Conservation (phyloP, 2,113 vertebrate genomes). For the Oryzias melastigma region DNA sequence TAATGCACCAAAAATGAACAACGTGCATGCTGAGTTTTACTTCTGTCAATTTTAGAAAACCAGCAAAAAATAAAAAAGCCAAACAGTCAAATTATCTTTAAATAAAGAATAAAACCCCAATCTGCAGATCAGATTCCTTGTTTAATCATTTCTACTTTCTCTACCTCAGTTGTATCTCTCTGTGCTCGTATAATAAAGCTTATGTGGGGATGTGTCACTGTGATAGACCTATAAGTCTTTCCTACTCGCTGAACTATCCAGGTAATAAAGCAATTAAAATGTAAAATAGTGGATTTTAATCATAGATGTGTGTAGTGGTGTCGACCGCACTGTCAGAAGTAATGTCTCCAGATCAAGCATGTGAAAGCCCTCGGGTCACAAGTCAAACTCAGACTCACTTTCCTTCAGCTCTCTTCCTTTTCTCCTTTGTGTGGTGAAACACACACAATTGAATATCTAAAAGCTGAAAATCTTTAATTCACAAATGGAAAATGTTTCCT, state of each 20-base stretch:
- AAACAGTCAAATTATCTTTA: no score
- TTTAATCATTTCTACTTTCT: slow-evolving; percentile 16
- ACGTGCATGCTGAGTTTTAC: no score
- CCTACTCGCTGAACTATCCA: slow-evolving; percentile 49
- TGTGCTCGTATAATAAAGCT: slow-evolving; percentile 23
- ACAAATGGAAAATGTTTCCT: slow-evolving; percentile 51
- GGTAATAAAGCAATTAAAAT: slow-evolving; percentile 69
- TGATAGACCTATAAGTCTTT: slow-evolving; percentile 38
- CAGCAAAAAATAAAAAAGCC: no score
- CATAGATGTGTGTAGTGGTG: slow-evolving; percentile 50
- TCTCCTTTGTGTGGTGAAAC: slow-evolving; percentile 38
- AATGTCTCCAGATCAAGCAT: slow-evolving; percentile 61
- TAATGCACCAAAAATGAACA: no score
- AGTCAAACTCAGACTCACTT: slow-evolving; percentile 51
- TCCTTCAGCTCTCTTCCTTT: slow-evolving; percentile 2
- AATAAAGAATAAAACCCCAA: no score
- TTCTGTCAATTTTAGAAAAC: no score
- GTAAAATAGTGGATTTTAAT: slow-evolving; percentile 70
- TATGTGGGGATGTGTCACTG: slow-evolving; percentile 29
- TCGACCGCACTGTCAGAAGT: slow-evolving; percentile 49
- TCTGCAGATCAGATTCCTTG: background rate
- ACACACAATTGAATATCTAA: slow-evolving; percentile 57
- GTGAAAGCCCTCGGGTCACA: slow-evolving; percentile 52
- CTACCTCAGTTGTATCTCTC: slow-evolving; percentile 9
- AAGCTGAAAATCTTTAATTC: slow-evolving; percentile 38